Evolutionary conservation across 2,113 vertebrate species (phyloP), one percentile per base, ranked within the genome.

Genomic region (Ahaetulla prasina): DNA sequence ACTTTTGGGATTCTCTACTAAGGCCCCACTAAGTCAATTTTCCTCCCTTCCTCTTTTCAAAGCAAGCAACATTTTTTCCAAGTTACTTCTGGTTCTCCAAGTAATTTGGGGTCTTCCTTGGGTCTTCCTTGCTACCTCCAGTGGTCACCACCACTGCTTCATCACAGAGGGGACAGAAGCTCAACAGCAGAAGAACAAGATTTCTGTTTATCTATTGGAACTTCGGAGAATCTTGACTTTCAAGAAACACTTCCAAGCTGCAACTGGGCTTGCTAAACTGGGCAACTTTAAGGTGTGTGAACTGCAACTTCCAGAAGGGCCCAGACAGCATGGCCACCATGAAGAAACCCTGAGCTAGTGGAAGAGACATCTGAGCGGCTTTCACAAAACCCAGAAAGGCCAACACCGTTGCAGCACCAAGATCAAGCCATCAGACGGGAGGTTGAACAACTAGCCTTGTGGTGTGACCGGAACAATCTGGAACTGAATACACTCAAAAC

Each of bases 401-500:
- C 68, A 74, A 18, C 68, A 35, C 68, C 12, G 1, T 63, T 63
- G 11, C 3, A 12, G 63, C 14, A 18, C 14, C n/a, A 20, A 5
- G 1, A 20, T 18, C 4, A 1, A 6, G 5, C 30, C 30, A 35
- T 74, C n/a, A 1, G n/a, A n/a, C n/a, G n/a, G n/a, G n/a, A n/a
- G n/a, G n/a, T n/a, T n/a, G n/a, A n/a, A n/a, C n/a, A n/a, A n/a
- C n/a, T n/a, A n/a, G n/a, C n/a, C n/a, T n/a, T n/a, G n/a, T n/a
- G n/a, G n/a, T n/a, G n/a, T n/a, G n/a, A n/a, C n/a, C n/a, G n/a
- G n/a, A n/a, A n/a, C n/a, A n/a, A n/a, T n/a, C n/a, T n/a, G n/a
- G n/a, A n/a, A n/a, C n/a, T n/a, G n/a, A n/a, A n/a, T n/a, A n/a
- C n/a, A n/a, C n/a, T n/a, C n/a, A n/a, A n/a, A n/a, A n/a, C n/a